Base-by-base conservation (phyloP, 2,113 vertebrate genomes). In the Bambusicola thoracicus region DNA sequence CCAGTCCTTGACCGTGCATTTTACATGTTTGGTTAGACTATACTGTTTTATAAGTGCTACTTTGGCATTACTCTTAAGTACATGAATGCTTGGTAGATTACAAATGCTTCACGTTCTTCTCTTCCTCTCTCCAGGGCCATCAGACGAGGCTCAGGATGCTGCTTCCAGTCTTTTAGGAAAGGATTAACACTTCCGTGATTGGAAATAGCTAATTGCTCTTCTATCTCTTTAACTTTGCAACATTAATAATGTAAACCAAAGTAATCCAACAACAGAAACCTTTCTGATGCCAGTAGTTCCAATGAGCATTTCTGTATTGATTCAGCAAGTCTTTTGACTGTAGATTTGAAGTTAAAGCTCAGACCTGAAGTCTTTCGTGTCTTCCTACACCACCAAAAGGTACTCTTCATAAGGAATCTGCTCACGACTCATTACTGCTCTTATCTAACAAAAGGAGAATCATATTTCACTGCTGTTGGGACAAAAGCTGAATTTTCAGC, bases 191-290 rank as follows among this genome's bases (percentile, higher is more conserved):
- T 69, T 67, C 82, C 2, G 0, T 21, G 38, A 77, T 51, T 70
- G 25, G 46, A 70, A 93, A 67, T 59, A 67, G 51, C 30, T 80
- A 85, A 81, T 29, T 77, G 65, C 18, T 65, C 30, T 68, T 89
- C 76, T 51, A 83, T n/a, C 78, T 83, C 51, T 46, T 67, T 59
- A 87, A 63, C 3, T 1, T 51, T 74, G 25, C 29, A 41, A 74
- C 38, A 56, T 82, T 73, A 87, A 70, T 87, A 87, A 89, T 36
- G 68, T 40, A 85, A 91, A 69, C 34, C 20, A 66, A 92, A 92
- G 38, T 46, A 93, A 85, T 69, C 22, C 46, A 80, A 58, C 53
- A 87, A 77, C 2, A 3, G 76, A 85, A 93, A 83, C 63, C 32
- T 83, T 91, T 69, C 49, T 66, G 34, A 18, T 38, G 49, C 53